phyloP scores from a whole-genome alignment of 2,113 vertebrate species.

The Girardinichthys multiradiatus region DNA sequence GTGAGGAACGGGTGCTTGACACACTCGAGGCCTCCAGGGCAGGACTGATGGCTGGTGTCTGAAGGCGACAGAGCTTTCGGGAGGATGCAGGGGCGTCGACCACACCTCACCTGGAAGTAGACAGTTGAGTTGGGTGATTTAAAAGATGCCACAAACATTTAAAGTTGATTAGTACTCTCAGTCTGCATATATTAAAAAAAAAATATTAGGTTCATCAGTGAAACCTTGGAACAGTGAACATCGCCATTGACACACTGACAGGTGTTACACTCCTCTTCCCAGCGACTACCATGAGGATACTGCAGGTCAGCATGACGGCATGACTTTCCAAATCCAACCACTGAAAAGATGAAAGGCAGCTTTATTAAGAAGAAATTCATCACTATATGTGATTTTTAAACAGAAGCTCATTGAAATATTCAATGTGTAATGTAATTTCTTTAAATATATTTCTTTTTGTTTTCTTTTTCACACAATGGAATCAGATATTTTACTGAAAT shows the following conservation, averaged over 20 bases:
- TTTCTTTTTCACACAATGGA: too few relatives aligned
- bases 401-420: neutral
- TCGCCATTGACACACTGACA: slow-evolving; percentile 88
- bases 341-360: slow-evolving; percentile 60
- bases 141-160: neutral
- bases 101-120: slow-evolving; percentile 87
- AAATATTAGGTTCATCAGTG: neutral
- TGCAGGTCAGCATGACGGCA: slow-evolving; percentile 86
- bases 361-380: neutral
- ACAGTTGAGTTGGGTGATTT: neutral
- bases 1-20: slow-evolving; percentile 81
- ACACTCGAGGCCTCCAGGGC: slow-evolving; percentile 86
- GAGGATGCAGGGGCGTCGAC: slow-evolving; percentile 87
- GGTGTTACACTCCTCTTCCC: slow-evolving; percentile 92
- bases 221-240: slow-evolving; percentile 91
- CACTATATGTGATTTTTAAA: too few relatives aligned
- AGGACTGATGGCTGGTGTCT: slow-evolving; percentile 59
- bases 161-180: neutral
- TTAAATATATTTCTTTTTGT: too few relatives aligned
- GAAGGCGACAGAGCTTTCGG: slow-evolving; percentile 53
- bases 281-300: slow-evolving; percentile 87
- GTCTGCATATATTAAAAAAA: neutral
- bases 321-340: slow-evolving; percentile 84
- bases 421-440: too few relatives aligned
- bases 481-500: too few relatives aligned